A percentile compares a stretch with the other conserved stretches of the same genome.
These are phyloP conservation scores for Menidia menidia DNA, from an alignment of 2,797 vertebrate species.

Conservation along the genomic window DNA sequence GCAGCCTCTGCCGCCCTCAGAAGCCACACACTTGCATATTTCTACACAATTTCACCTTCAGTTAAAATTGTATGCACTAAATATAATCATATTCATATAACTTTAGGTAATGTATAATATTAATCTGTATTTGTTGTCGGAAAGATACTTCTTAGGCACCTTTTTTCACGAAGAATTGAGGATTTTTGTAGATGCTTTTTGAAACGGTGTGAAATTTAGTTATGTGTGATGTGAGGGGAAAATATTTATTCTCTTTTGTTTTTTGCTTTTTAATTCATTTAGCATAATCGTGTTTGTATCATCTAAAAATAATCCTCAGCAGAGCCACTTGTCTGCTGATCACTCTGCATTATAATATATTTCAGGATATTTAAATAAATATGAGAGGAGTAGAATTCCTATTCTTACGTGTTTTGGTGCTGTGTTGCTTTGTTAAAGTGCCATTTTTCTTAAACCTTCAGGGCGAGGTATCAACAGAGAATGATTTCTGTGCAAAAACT, in stretches of 20 bases:
- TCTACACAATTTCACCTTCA: constrained; percentile 28
- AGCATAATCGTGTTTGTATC: background rate
- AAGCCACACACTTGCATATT: constrained; percentile 52
- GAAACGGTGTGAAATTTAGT: background rate
- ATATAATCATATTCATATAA: constrained; percentile 47
- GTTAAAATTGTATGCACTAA: constrained; percentile 28
- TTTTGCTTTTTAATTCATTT: background rate
- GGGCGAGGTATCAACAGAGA: constrained; percentile 1
- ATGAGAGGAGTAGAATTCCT: background rate
- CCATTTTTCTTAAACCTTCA: constrained; percentile 1
- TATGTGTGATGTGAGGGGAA: background rate
- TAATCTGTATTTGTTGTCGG: constrained; percentile 32
- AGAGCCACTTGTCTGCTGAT: background rate
- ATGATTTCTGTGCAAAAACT: constrained; percentile 6
- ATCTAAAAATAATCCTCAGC: constrained; percentile 6
- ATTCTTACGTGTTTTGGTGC: constrained; percentile 1
- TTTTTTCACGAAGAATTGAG: background rate
- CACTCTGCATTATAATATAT: background rate
- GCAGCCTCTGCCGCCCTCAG: constrained; percentile 1
- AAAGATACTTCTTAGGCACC: constrained; percentile 9
- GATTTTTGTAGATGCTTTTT: background rate
- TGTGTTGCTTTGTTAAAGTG: constrained; percentile 21
- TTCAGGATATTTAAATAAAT: background rate
- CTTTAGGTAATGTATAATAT: constrained; percentile 34
- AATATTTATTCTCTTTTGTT: background rate